phyloP scores from a whole-genome alignment of 1,140 invertebrate species.

The Temnothorax longispinosus region DNA sequence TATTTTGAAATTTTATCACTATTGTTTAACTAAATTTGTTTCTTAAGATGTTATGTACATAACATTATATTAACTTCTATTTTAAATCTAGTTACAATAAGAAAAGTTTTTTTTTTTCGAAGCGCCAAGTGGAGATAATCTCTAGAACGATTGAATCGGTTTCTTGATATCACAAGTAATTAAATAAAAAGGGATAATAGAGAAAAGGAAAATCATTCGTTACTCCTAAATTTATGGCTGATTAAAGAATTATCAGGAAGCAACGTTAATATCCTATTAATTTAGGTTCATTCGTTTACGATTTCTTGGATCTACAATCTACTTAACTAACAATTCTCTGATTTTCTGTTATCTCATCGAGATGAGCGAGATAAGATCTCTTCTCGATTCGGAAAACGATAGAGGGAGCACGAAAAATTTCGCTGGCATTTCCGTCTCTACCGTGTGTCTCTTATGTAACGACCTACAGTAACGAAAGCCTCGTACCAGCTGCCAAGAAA shows the following conservation, averaged over 20 bases:
- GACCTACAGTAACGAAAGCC: conserved; percentile 11
- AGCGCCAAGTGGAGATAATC: background rate
- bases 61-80: background rate
- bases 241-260: conserved; percentile 14
- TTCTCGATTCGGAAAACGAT: background rate
- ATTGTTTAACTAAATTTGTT: too few species aligned
- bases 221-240: background rate
- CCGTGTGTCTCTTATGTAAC: conserved; percentile 45
- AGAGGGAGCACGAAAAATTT: conserved; percentile 23
- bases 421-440: background rate
- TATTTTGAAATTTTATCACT: too few species aligned
- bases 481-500: conserved; percentile 24
- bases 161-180: conserved; percentile 2
- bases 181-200: background rate
- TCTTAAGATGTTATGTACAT: background rate
- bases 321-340: background rate
- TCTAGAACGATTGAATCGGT: background rate
- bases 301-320: background rate
- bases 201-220: conserved; percentile 1
- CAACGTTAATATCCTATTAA: background rate
- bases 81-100: background rate
- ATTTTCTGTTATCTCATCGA: conserved; percentile 11
- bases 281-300: background rate
- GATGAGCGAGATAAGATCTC: background rate
- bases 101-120: background rate